Base-by-base conservation (phyloP, 1,140 invertebrate species). In the Andrena cerasifolii region DNA sequence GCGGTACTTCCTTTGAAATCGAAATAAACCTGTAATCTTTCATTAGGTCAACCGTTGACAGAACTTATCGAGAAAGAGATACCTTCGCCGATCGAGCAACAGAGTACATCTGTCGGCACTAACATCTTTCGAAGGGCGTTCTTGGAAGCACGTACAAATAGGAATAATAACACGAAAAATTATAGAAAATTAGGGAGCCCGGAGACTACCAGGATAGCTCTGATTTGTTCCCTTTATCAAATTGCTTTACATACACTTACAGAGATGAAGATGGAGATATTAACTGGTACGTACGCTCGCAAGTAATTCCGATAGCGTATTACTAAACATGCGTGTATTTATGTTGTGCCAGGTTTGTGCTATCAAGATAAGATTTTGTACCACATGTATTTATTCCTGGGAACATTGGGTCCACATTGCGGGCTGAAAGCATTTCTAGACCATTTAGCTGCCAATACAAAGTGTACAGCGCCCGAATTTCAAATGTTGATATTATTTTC, bases 401-500 rank as follows among this genome's bases (percentile, higher is more conserved):
- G 95, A 65, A 97, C 96, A 21, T 88, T 99, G 80, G 98, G 98
- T 49, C 96, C 97, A 40, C 95, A 96, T 79, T 98, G 97, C 93
- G 98, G 98, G 1, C 90, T 99, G 56, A 98, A 98, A 92, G 95
- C 95, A 6, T 99, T 98, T 93, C 89, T 99, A 16, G 97, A 99
- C 89, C 94, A 98, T 83, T 92, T 99, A 70, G 94, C 95, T 36
- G 93, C 95, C 63, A 96, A 96, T 88, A 96, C 95, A 33, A 97
- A 97, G 90, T 95, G 94, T 76, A 94, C 95, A 24, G 94, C 96
- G 70, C 96, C 97, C 0, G 97, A 99, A 93, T 97, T 97, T 88
- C 95, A 98, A 87, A 96, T 99, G 93, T 93, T 99, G 3, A 97
- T 98, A 89, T 91, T 99, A 1, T 99, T 99, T 91, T 97, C 96